phyloP scores from a whole-genome alignment of 2,888 invertebrate species.

The Rotaria magnacalcarata region DNA sequence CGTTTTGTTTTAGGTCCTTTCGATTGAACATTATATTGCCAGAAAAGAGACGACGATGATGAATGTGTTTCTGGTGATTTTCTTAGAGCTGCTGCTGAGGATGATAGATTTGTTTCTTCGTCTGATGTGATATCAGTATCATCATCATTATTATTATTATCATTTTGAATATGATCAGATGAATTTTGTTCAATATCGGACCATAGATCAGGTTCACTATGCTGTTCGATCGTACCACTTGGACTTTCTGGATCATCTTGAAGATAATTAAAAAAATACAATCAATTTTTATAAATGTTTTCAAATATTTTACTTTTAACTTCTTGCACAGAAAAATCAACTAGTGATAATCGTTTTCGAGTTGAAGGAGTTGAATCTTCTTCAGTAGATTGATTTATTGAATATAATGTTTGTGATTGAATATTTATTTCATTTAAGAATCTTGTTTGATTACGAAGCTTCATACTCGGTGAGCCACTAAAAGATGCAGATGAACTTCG shows the following conservation, averaged over 20 bases:
- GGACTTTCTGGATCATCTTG: not conserved
- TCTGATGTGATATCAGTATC: not conserved
- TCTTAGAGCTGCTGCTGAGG: not conserved
- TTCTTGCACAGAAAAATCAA: slow-evolving; percentile 3
- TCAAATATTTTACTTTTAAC: not conserved
- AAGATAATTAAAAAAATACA: not conserved
- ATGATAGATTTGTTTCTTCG: not conserved
- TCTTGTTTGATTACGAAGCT: not conserved
- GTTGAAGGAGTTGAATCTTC: not conserved
- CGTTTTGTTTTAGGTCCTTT: slow-evolving; percentile 93
- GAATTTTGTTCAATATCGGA: slow-evolving; percentile 18
- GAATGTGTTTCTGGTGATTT: not conserved
- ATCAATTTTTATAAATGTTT: too few species aligned
- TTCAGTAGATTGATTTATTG: not conserved
- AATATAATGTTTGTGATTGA: slow-evolving; percentile 17
- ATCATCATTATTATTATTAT: too few species aligned
- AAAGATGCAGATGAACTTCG: not conserved
- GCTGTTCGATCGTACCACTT: not conserved
- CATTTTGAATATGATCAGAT: not conserved
- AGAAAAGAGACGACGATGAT: slow-evolving; percentile 64
- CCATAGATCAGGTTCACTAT: slow-evolving; percentile 25
- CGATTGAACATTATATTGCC: slow-evolving; percentile 97
- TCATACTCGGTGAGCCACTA: not conserved
- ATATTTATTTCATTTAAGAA: not conserved
- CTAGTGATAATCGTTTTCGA: not conserved